Evolutionary conservation across 35 echinoderm and acorn worm species (phyloP).

Genomic region (Stichopus chloronotus): DNA sequence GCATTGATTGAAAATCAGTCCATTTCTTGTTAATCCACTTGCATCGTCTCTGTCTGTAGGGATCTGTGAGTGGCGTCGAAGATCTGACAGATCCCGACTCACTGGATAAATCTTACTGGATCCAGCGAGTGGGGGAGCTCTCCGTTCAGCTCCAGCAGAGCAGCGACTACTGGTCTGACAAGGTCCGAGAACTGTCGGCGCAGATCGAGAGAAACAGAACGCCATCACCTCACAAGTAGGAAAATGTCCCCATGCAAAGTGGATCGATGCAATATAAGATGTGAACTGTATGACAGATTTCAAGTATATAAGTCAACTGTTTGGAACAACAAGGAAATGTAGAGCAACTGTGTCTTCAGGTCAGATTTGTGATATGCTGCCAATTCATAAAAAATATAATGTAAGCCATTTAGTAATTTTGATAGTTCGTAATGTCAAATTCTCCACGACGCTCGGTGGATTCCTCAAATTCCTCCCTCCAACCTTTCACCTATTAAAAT

Average conservation of each 20-base stretch:
- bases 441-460: no score
- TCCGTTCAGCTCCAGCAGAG: conserved; percentile 85
- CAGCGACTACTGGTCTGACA: conserved; percentile 85
- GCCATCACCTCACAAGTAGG: conserved; percentile 67
- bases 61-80: background rate
- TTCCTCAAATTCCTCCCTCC: no score
- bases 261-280: background rate
- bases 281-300: background rate
- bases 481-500: no score
- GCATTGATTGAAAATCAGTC: no score
- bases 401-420: no score
- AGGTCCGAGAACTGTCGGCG: conserved; percentile 72
- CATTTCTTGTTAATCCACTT: no score
- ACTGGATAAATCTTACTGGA: conserved; percentile 83
- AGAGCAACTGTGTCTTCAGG: no score
- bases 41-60: background rate
- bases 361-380: no score
- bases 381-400: no score
- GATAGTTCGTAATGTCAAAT: no score
- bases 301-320: no score
- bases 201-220: conserved; percentile 65
- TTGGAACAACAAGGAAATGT: no score
- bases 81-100: conserved; percentile 59
- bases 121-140: conserved; percentile 79
- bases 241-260: background rate